Conservation (phyloP, 2,888 invertebrate genomes). For the Lithophane semibrunnea region DNA sequence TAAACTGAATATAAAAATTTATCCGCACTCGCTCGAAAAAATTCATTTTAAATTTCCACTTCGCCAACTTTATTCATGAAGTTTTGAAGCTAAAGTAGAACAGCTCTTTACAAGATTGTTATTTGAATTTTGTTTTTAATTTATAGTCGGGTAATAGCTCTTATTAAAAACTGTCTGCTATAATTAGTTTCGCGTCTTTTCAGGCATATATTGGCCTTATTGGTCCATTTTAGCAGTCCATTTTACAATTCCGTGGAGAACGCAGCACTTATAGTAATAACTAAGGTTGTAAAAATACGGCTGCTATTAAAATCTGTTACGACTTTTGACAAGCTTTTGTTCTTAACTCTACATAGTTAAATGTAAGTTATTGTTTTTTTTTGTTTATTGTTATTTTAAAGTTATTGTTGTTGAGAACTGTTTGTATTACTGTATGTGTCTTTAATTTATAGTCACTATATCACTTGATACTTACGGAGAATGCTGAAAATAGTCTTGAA, state of each 20-base stretch:
- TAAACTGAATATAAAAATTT: constrained; percentile 54
- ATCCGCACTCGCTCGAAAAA: constrained; percentile 45
- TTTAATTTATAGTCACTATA: constrained; percentile 4
- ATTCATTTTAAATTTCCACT: constrained; percentile 50
- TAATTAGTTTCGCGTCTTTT: constrained; percentile 4
- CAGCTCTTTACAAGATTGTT: constrained; percentile 52
- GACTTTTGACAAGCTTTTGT: constrained; percentile 41
- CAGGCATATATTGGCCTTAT: not conserved
- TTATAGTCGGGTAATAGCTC: constrained; percentile 30
- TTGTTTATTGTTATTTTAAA: not conserved
- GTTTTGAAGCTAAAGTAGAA: constrained; percentile 48
- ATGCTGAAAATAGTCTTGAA: not conserved
- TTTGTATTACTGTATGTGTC: constrained; percentile 1
- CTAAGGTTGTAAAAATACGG: constrained; percentile 37
- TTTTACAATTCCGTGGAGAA: constrained; percentile 17
- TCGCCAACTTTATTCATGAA: constrained; percentile 58
- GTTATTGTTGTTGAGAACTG: constrained; percentile 6
- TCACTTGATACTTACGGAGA: not conserved
- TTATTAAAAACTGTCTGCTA: constrained; percentile 15
- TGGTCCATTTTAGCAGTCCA: not conserved
- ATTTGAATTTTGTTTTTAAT: constrained; percentile 45
- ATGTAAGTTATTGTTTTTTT: constrained; percentile 14
- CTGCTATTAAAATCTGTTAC: constrained; percentile 45
- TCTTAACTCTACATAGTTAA: constrained; percentile 23
- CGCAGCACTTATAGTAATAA: constrained; percentile 7